phyloP scores from a whole-genome alignment of 1,140 invertebrate species.

The Nylanderia fulva region DNA sequence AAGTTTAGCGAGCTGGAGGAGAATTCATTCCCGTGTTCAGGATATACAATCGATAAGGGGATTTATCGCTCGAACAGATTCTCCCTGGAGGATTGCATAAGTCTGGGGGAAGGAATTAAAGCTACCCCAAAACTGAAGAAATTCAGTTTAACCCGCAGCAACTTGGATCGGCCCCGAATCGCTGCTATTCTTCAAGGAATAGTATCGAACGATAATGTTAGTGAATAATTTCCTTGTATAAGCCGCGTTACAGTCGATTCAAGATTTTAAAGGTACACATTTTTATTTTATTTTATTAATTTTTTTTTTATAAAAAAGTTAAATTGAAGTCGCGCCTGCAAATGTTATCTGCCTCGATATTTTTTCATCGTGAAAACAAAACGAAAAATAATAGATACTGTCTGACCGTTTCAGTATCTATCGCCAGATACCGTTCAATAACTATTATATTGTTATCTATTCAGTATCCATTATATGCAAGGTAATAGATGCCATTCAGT shows the following conservation, averaged over 20 bases:
- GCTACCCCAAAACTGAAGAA: constrained; percentile 72
- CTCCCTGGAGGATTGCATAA: constrained; percentile 80
- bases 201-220: constrained; percentile 74
- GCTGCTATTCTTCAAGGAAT: constrained; percentile 81
- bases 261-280: neutral
- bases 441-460: no score
- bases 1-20: neutral
- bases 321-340: neutral
- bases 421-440: no score
- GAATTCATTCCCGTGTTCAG: neutral
- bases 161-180: constrained; percentile 77
- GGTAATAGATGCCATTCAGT: no score
- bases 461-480: no score
- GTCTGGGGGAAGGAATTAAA: constrained; percentile 76
- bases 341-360: neutral
- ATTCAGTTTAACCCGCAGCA: constrained; percentile 79
- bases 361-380: neutral
- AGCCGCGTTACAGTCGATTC: neutral
- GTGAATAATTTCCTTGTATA: constrained; percentile 18
- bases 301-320: neutral
- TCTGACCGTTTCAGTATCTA: no score
- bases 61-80: constrained; percentile 74
- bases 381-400: neutral
- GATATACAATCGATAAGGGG: constrained; percentile 8
- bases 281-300: no score